Base-by-base conservation (phyloP, 2,888 invertebrate species). In the Alloscopus bannaensis region DNA sequence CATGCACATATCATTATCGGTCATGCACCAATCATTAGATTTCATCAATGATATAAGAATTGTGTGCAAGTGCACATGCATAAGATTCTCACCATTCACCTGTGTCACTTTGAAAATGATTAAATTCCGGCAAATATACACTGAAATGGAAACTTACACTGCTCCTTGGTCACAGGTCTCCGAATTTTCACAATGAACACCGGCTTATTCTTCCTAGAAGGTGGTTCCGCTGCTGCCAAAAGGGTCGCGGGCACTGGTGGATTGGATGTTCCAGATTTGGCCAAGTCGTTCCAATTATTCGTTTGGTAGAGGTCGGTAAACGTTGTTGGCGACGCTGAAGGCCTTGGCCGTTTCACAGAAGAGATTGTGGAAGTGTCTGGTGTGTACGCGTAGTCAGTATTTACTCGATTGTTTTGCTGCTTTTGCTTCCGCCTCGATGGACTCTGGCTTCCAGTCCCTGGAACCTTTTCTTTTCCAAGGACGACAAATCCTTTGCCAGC, bases 401-500 rank as follows among this genome's bases (percentile, higher is more conserved):
- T 60, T 29, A 59, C 47, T 20, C 24, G 52, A 16, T 31, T 57
- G n/a, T 24, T 28, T 4, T 52, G 11, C 2, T 31, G 22, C 3
- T 60, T 31, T 6, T 52, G 55, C 16, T 36, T 65, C 29, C 29
- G 75, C 26, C 52, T 75, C 11, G 66, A 11, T 50, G 75, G 59
- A 42, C 42, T 20, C 28, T 50, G 18, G n/a, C 60, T 6, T 50
- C 55, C 40, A 42, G 71, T 59, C 0, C 81, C 73, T 4, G 52
- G 59, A 18, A 72, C 47, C 50, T 73, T 71, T 45, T 81, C 77
- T 26, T 81, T 81, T 3, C 77, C 77, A 16, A 81, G 64, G 2
- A 84, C 77, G 0, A 82, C 83, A 71, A 85, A 85, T 26, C 85
- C 85, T 60, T 83, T 84, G 0, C 81, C 81, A 42, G 85, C 81